These are phyloP conservation scores for Leistus spinibarbis DNA, from an alignment of 2,888 invertebrate species.

Conservation along the genomic window DNA sequence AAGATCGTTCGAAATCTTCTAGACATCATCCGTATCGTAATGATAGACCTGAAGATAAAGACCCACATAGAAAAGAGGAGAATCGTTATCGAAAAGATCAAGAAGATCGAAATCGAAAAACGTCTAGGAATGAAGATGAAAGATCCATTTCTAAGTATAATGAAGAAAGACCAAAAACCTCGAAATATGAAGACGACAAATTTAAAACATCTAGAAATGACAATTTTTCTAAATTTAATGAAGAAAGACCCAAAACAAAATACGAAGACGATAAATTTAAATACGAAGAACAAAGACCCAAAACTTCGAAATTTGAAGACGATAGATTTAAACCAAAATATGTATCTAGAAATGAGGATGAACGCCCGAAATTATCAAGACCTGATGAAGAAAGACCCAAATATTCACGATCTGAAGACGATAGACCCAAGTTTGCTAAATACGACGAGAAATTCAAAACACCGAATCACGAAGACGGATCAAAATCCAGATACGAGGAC, in stretches of 20 bases:
- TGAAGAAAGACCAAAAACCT: background rate
- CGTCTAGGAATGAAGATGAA: background rate
- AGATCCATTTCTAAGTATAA: background rate
- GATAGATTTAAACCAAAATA: background rate
- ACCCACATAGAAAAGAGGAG: background rate
- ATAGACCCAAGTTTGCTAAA: conserved; percentile 15
- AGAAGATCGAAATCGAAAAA: background rate
- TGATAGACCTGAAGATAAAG: background rate
- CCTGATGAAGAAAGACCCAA: background rate
- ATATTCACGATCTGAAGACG: conserved; percentile 19
- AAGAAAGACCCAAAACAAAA: background rate
- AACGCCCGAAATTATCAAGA: background rate
- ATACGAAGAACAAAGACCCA: background rate
- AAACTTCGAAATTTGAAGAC: background rate
- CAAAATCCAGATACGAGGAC: conserved; percentile 18
- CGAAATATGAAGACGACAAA: conserved; percentile 11
- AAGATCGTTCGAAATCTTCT: background rate
- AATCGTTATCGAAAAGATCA: conserved; percentile 3
- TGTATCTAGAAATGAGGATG: background rate
- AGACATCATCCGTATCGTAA: background rate
- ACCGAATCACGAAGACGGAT: background rate
- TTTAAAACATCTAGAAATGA: conserved; percentile 22
- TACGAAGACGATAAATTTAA: too few species aligned
- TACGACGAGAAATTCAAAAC: conserved; percentile 22
- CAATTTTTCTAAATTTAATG: background rate